phyloP scores from a whole-genome alignment of 2,113 vertebrate genomes.

The Platysternon megacephalum region DNA sequence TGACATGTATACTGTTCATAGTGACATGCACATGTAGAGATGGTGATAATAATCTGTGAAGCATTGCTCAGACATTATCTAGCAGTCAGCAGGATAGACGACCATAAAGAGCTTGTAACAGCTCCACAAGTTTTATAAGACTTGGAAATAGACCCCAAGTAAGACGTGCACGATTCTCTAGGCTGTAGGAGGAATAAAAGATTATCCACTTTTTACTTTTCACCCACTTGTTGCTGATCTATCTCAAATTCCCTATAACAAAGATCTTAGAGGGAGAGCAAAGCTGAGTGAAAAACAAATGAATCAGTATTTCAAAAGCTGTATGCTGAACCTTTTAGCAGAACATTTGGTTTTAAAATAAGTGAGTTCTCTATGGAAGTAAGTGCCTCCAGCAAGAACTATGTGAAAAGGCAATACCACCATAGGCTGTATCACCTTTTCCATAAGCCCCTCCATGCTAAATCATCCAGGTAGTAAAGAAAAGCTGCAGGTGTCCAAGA shows the following conservation, averaged over 20 bases:
- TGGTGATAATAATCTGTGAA: not conserved
- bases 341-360: not conserved
- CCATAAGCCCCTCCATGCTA: not conserved
- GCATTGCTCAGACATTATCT: not conserved
- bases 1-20: too few species aligned
- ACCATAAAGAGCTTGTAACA: not conserved
- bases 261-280: not conserved
- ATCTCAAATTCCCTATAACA: not conserved
- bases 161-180: not conserved
- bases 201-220: not conserved
- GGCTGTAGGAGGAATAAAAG: not conserved
- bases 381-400: not conserved
- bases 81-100: not conserved
- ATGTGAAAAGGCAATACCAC: not conserved
- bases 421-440: not conserved
- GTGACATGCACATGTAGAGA: not conserved
- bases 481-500: not conserved
- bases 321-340: not conserved
- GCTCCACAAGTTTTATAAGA: not conserved
- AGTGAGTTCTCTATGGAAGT: not conserved
- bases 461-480: not conserved
- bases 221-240: not conserved
- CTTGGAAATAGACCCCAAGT: not conserved
- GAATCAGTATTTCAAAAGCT: not conserved
- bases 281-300: not conserved